phyloP scores from a whole-genome alignment of 2,888 invertebrate species.

The Hymenopus coronatus region DNA sequence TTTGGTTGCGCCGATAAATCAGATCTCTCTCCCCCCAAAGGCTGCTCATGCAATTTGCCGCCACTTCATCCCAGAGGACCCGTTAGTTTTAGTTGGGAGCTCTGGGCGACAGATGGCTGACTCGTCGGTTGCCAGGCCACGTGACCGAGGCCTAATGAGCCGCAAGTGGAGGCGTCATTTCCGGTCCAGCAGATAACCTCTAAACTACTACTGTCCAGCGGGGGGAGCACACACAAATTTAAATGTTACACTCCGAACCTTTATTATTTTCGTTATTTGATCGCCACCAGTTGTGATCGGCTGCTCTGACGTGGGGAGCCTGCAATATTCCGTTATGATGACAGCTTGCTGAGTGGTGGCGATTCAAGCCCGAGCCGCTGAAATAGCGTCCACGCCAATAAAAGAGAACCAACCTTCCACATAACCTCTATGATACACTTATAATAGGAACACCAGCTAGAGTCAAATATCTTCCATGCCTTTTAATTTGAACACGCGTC shows the following conservation, averaged over 20 bases:
- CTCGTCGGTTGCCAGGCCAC: slow-evolving; percentile 15
- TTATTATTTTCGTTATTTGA: not conserved
- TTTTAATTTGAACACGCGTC: too few relatives aligned
- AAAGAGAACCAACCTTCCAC: too few relatives aligned
- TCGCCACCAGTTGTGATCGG: not conserved
- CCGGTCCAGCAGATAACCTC: slow-evolving; percentile 3
- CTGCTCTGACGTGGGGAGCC: not conserved
- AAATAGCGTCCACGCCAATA: too few relatives aligned
- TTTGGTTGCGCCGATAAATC: slow-evolving; percentile 4
- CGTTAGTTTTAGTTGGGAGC: slow-evolving; percentile 32
- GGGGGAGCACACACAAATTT: not conserved
- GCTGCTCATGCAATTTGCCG: slow-evolving; percentile 31
- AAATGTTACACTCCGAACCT: not conserved
- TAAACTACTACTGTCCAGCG: not conserved
- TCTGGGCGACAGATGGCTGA: slow-evolving; percentile 31
- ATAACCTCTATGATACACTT: too few relatives aligned
- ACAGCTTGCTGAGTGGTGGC: not conserved
- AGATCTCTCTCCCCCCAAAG: not conserved
- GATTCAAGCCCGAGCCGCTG: too few relatives aligned
- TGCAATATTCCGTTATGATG: not conserved
- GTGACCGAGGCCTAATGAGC: slow-evolving; percentile 31
- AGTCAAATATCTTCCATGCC: too few relatives aligned
- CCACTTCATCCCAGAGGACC: slow-evolving; percentile 30
- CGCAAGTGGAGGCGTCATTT: slow-evolving; percentile 21
- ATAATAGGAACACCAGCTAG: too few relatives aligned